Evolutionary conservation across 1,140 invertebrate genomes (phyloP).

Genomic region (Monomorium pharaonis): DNA sequence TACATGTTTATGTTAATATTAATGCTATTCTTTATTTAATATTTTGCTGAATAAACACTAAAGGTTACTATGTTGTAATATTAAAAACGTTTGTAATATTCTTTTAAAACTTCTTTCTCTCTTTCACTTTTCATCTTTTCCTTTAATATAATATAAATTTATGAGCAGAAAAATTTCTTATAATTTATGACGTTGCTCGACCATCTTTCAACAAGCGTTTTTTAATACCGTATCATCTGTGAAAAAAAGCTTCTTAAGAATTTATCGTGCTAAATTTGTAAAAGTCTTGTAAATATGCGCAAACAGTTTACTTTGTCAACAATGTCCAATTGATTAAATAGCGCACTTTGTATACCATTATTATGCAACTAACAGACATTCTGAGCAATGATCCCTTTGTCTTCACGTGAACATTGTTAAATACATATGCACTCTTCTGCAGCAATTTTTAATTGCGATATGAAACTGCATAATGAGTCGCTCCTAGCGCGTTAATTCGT

Average conservation of each 20-base stretch:
- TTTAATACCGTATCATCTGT: background rate
- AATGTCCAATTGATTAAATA: constrained; percentile 46
- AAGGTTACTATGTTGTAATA: background rate
- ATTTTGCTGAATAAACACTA: background rate
- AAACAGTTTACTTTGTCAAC: constrained; percentile 37
- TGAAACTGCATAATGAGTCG: constrained; percentile 45
- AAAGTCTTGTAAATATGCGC: constrained; percentile 4
- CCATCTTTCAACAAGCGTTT: background rate
- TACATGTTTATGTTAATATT: background rate
- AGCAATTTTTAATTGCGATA: constrained; percentile 54
- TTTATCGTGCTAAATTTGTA: constrained; percentile 41
- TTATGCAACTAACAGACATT: constrained; percentile 33
- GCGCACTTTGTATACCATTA: constrained; percentile 24
- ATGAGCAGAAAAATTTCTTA: background rate
- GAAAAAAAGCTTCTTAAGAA: background rate
- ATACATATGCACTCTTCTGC: constrained; percentile 8
- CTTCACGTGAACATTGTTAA: constrained; percentile 39
- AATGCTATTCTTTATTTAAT: background rate
- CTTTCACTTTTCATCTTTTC: background rate
- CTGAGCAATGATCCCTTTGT: constrained; percentile 40
- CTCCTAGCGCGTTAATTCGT: constrained; percentile 26
- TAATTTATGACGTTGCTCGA: background rate
- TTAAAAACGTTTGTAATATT: constrained; percentile 16
- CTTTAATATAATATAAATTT: constrained; percentile 34
- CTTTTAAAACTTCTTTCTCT: background rate